phyloP scores from a whole-genome alignment of 2,113 vertebrate genomes.

The Pseudonaja textilis region DNA sequence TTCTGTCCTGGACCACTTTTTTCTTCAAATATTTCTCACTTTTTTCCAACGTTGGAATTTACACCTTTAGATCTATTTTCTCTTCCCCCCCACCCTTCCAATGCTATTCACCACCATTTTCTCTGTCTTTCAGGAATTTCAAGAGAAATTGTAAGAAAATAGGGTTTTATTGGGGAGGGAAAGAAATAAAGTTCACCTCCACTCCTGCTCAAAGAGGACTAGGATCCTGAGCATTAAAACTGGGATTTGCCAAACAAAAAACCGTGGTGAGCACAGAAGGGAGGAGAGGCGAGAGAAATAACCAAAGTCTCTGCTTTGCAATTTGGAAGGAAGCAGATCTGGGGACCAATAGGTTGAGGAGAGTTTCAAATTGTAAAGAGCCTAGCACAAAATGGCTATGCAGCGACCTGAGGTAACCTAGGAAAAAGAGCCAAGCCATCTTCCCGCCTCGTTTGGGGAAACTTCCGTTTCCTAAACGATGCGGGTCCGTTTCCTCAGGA shows the following conservation, averaged over 20 bases:
- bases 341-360: not conserved
- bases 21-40: not conserved
- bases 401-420: not conserved
- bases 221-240: not conserved
- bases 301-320: not conserved
- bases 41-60: not conserved
- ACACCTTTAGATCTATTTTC: not conserved
- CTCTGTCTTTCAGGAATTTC: not conserved
- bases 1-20: not conserved
- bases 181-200: not conserved
- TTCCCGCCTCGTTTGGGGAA: not conserved
- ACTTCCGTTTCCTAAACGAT: not conserved
- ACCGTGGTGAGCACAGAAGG: not conserved
- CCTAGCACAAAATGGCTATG: not conserved
- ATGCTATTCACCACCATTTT: not conserved
- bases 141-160: not conserved
- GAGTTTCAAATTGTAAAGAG: not conserved
- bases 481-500: not conserved
- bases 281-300: not conserved
- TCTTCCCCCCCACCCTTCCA: not conserved
- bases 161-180: not conserved
- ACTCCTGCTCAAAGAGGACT: not conserved
- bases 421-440: not conserved
- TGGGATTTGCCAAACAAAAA: too few relatives aligned
- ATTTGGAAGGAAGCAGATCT: too few relatives aligned